Conservation (phyloP, 2,113 vertebrate species). For the Propithecus coquereli region DNA sequence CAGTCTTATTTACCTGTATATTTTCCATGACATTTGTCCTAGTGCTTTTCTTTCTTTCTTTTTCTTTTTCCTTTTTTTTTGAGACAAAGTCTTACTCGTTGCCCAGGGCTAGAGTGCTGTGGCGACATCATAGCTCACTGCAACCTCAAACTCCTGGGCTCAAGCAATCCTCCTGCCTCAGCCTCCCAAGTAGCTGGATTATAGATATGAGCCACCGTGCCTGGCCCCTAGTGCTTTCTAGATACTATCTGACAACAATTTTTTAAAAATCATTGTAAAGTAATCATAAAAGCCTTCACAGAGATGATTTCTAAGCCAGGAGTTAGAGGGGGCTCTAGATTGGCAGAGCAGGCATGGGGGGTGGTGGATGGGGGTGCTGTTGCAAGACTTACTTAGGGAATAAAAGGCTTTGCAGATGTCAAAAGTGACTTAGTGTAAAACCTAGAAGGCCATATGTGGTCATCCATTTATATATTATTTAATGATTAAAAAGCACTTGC, state of each 20-base stretch:
- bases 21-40: background rate
- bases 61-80: too few relatives aligned
- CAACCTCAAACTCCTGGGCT: too few relatives aligned
- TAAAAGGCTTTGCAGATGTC: background rate
- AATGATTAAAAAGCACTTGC: background rate
- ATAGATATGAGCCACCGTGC: too few relatives aligned
- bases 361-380: background rate
- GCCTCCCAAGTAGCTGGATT: too few relatives aligned
- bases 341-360: background rate
- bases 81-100: too few relatives aligned
- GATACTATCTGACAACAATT: background rate
- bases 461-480: background rate
- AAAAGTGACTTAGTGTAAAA: background rate
- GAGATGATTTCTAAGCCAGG: background rate
- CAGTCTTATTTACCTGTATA: background rate
- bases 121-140: too few relatives aligned
- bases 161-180: too few relatives aligned
- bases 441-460: background rate
- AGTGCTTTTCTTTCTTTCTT: background rate
- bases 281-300: background rate
- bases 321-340: background rate
- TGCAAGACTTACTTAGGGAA: background rate
- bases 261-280: background rate
- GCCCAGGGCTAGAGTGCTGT: too few relatives aligned
- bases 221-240: background rate